phyloP scores from a whole-genome alignment of 2,113 vertebrate genomes.

The Ceyx melanurus region DNA sequence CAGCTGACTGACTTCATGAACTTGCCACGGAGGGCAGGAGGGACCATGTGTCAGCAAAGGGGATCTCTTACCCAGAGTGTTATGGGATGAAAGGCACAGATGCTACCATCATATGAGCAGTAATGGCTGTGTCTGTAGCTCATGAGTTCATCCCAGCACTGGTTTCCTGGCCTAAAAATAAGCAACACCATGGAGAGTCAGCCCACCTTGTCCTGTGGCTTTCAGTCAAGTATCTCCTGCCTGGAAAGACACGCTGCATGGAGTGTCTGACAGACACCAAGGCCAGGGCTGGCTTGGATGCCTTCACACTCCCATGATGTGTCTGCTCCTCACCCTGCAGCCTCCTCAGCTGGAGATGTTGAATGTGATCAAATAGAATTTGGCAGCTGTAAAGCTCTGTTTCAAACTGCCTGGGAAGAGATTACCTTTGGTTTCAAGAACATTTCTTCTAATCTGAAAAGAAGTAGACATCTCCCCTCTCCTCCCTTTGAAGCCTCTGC shows the following conservation, averaged over 20 bases:
- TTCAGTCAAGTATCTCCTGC: background rate
- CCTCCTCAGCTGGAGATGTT: background rate
- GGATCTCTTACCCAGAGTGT: fast-evolving
- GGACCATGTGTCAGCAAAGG: background rate
- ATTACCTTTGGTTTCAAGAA: background rate
- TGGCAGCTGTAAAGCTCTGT: slow-evolving; percentile 43
- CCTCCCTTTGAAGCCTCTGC: background rate
- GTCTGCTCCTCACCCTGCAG: background rate
- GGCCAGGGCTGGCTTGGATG: background rate
- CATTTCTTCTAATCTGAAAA: background rate
- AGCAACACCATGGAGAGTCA: background rate
- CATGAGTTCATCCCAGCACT: background rate
- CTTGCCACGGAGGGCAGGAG: background rate
- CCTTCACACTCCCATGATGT: fast-evolving
- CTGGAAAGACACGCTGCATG: background rate
- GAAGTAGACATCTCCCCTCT: background rate
- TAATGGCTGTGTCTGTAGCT: background rate
- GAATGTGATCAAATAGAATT: background rate
- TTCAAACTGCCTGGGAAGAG: slow-evolving; percentile 27
- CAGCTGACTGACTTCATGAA: fast-evolving
- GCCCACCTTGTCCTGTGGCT: fast-evolving
- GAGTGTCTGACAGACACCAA: background rate
- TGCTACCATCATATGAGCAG: fast-evolving
- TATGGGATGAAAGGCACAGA: background rate
- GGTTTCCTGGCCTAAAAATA: background rate